Base-by-base conservation (phyloP, 2,113 vertebrate genomes). In the Pterocles burchelli region DNA sequence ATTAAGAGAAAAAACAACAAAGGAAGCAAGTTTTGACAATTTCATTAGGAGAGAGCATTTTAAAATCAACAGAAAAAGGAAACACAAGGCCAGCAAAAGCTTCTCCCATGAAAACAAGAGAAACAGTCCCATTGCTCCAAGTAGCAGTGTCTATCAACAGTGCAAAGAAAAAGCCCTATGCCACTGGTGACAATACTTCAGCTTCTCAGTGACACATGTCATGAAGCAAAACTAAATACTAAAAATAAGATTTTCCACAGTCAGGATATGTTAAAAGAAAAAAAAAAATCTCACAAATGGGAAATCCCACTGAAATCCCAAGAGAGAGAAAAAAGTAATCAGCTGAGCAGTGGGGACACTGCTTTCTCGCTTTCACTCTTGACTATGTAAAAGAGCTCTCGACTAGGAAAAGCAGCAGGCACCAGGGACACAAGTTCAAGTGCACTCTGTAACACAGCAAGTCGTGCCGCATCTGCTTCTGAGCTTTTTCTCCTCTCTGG, bases 321-420 rank as follows among this genome's bases (percentile, higher is more conserved):
- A 57, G 71, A 79, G 0, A 10, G 34, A 49, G 71, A 92, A 51
- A 55, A 24, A 83, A 76, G 13, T 62, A 28, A 84, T 24, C 25
- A 85, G 29, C 52, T 63, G 21, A 93, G 26, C 34, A 92, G 36
- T 6, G 24, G 41, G 46, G 68, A 88, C 21, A 9, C 3, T 20
- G 63, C 58, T 88, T 90, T 94, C 67, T 74, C 85, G 70, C 61
- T 76, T 86, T 84, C 33, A 88, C 29, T 92, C 85, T 57, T 66
- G 41, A 62, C 51, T 83, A 70, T 29, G n/a, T 61, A 86, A 90
- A 73, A 36, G n/a, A 88, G 67, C 20, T 81, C 45, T 54, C 46
- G 36, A 70, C 38, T 25, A 41, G 46, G 28, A 61, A 70, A 66
- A 88, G 70, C 52, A 78, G 75, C 15, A 49, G 55, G 65, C 75